A percentile compares a stretch with the other conserved stretches of the same genome.
Conservation (phyloP, 2,888 invertebrate genomes). For the Brachylomia viminalis region DNA sequence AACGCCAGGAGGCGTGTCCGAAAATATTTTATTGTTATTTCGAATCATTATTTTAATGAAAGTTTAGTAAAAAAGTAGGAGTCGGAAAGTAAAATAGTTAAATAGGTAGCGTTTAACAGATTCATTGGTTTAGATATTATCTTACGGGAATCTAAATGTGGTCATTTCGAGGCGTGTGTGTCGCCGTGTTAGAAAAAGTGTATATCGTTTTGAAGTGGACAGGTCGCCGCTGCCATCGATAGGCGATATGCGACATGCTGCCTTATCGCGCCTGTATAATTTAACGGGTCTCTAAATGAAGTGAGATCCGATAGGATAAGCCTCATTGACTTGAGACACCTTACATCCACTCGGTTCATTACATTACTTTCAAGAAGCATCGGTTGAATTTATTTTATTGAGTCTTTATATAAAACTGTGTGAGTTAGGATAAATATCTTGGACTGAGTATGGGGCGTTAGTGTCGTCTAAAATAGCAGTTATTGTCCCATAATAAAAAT, state of each 20-base stretch:
- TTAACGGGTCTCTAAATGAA: slow-evolving; percentile 89
- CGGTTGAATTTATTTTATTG: slow-evolving; percentile 81
- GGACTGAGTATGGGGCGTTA: slow-evolving; percentile 45
- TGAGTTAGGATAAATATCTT: slow-evolving; percentile 61
- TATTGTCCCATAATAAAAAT: slow-evolving; percentile 12
- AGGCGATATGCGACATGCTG: slow-evolving; percentile 80
- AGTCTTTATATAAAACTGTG: slow-evolving; percentile 70
- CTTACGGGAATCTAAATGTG: slow-evolving; percentile 83
- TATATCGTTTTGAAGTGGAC: slow-evolving; percentile 78
- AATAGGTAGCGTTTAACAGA: slow-evolving; percentile 73
- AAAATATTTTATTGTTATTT: slow-evolving; percentile 82
- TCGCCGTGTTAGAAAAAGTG: slow-evolving; percentile 78
- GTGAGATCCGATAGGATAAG: slow-evolving; percentile 88
- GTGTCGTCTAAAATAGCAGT: slow-evolving; percentile 17
- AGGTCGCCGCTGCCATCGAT: slow-evolving; percentile 77
- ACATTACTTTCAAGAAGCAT: slow-evolving; percentile 82
- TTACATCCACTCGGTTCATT: slow-evolving; percentile 82
- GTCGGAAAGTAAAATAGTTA: slow-evolving; percentile 54
- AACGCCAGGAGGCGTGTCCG: slow-evolving; percentile 85
- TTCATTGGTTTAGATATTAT: slow-evolving; percentile 78
- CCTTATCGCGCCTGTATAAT: slow-evolving; percentile 87
- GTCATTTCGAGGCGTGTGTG: slow-evolving; percentile 82
- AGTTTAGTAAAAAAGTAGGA: slow-evolving; percentile 66
- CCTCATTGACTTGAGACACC: slow-evolving; percentile 85
- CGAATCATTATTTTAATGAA: slow-evolving; percentile 71